Percentiles rank a stretch among this genome's conserved stretches.
These are phyloP conservation scores for Lontra canadensis DNA, from an alignment of 2,113 vertebrate species.

Conservation along the genomic window DNA sequence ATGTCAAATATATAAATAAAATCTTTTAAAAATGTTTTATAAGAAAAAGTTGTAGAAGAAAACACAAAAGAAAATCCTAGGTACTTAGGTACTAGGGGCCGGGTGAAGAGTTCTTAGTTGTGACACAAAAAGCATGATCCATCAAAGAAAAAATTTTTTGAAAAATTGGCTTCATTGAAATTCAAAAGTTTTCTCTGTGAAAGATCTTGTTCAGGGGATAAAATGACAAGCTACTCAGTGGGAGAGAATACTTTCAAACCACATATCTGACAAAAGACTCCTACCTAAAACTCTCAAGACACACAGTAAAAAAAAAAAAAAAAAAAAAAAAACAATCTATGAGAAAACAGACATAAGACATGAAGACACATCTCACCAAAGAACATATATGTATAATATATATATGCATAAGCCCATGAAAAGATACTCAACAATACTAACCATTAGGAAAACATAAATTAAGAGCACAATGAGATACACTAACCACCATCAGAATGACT, in stretches of 20 bases:
- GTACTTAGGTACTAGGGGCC: background rate
- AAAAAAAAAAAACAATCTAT: background rate
- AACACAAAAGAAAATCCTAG: background rate
- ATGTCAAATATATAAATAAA: too few relatives aligned
- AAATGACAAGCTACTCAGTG: background rate
- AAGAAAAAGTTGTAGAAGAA: background rate
- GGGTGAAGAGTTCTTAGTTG: background rate
- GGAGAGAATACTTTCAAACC: background rate
- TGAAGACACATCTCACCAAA: background rate
- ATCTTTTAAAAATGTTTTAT: too few relatives aligned
- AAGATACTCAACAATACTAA: background rate
- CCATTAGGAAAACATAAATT: background rate
- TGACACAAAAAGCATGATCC: background rate
- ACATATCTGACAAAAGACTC: background rate
- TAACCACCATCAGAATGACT: background rate
- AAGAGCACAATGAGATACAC: background rate
- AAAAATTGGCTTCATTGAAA: background rate
- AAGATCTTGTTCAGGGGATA: background rate
- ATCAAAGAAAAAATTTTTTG: background rate
- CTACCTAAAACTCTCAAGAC: background rate
- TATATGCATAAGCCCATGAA: background rate
- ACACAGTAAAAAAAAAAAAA: background rate
- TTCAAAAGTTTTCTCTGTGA: background rate
- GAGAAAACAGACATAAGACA: background rate
- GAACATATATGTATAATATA: background rate